These are phyloP conservation scores for Acrobasis repandana DNA, from an alignment of 2,888 invertebrate genomes.

Conservation along the genomic window DNA sequence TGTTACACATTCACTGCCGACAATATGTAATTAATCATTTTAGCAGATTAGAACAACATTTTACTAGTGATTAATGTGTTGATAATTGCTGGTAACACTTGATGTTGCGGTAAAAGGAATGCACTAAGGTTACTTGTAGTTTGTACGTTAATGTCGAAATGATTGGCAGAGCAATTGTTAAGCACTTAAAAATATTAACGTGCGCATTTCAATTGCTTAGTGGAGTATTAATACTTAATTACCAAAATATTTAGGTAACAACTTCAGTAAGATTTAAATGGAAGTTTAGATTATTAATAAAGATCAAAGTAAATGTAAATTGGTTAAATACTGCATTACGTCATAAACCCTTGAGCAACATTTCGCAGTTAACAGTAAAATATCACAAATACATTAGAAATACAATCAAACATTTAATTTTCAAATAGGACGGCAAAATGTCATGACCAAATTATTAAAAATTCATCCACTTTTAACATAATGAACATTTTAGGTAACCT, in stretches of 20 bases:
- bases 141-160: constrained; percentile 32
- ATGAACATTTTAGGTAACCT: too few species aligned
- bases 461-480: too few species aligned
- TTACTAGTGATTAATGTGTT: constrained; percentile 59
- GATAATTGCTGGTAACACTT: constrained; percentile 54
- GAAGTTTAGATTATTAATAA: too few species aligned
- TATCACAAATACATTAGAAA: too few species aligned
- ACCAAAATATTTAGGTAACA: background rate
- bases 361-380: too few species aligned
- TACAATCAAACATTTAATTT: too few species aligned
- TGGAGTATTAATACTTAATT: background rate
- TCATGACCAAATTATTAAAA: too few species aligned
- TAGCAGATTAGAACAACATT: constrained; percentile 53
- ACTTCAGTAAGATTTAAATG: too few species aligned
- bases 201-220: background rate
- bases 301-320: too few species aligned
- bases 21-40: constrained; percentile 62
- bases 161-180: constrained; percentile 9
- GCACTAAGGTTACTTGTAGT: constrained; percentile 42
- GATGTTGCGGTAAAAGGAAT: constrained; percentile 42
- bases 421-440: too few species aligned
- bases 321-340: too few species aligned
- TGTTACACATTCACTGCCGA: constrained; percentile 45
- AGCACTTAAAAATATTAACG: background rate
- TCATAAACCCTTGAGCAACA: too few species aligned